These are phyloP conservation scores for Agriotes lineatus DNA, from an alignment of 2,888 invertebrate species.

Conservation along the genomic window DNA sequence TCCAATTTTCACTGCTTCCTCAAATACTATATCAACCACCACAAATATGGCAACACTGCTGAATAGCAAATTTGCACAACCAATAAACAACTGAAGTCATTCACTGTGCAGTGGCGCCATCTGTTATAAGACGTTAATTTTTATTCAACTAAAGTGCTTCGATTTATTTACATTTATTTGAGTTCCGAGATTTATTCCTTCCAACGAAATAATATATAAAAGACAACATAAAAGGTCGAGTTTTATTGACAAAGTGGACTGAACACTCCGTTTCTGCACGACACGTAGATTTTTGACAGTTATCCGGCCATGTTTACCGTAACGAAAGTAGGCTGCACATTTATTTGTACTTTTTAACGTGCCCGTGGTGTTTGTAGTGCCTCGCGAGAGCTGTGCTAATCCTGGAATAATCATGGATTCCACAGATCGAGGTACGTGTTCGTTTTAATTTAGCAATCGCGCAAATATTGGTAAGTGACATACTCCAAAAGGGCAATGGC, in stretches of 20 bases:
- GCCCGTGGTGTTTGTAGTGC: constrained; percentile 51
- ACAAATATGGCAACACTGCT: too few relatives aligned
- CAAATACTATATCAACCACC: too few relatives aligned
- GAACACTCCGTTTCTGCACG: neutral
- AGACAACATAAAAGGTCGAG: neutral
- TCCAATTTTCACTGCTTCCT: too few relatives aligned
- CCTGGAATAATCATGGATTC: constrained; percentile 58
- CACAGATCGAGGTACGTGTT: constrained; percentile 60
- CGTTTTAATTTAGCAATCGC: constrained; percentile 51
- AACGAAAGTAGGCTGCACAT: constrained; percentile 63
- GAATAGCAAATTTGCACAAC: neutral
- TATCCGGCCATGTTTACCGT: constrained; percentile 63
- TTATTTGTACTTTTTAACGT: constrained; percentile 60
- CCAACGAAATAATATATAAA: neutral
- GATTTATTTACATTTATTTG: constrained; percentile 3
- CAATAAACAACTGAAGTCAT: neutral
- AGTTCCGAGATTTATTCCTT: neutral
- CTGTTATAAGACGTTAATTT: neutral
- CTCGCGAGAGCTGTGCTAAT: constrained; percentile 44
- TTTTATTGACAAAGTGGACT: neutral
- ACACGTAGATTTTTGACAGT: constrained; percentile 31
- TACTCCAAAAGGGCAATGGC: constrained; percentile 70
- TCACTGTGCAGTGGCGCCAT: neutral
- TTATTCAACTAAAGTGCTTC: constrained; percentile 2
- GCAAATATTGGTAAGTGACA: constrained; percentile 58